phyloP scores from a whole-genome alignment of 2,888 invertebrate genomes.

The Eupithecia pulchellata region DNA sequence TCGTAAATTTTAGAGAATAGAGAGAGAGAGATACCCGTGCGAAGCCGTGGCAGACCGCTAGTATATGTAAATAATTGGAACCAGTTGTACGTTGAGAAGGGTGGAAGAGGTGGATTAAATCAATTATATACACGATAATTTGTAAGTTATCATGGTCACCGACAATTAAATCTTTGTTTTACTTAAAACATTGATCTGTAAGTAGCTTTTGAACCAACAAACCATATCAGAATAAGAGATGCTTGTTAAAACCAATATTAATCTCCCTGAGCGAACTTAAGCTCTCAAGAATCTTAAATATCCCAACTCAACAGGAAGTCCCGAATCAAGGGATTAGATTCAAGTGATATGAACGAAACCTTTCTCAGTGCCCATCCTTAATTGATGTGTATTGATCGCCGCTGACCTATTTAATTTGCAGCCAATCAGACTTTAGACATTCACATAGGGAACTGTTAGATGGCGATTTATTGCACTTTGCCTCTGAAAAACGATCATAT shows the following conservation, averaged over 20 bases:
- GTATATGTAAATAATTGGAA: too few species aligned
- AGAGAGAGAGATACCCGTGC: too few species aligned
- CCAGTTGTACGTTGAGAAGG: too few species aligned
- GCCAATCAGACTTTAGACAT: slow-evolving; percentile 14
- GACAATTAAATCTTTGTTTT: too few species aligned
- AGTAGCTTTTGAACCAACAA: neutral
- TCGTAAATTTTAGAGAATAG: too few species aligned
- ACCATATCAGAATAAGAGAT: neutral
- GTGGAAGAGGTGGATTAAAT: too few species aligned
- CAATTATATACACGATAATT: too few species aligned
- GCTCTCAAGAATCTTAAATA: neutral
- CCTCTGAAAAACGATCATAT: too few species aligned
- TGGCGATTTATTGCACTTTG: neutral
- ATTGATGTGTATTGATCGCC: slow-evolving; percentile 38
- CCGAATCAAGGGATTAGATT: slow-evolving; percentile 9
- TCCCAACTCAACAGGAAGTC: slow-evolving; percentile 10
- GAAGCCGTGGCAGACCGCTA: too few species aligned
- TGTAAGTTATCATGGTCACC: too few species aligned
- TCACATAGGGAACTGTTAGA: neutral
- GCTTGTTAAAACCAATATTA: neutral
- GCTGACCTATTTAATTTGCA: slow-evolving; percentile 30
- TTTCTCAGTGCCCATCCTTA: slow-evolving; percentile 27
- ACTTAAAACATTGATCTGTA: neutral
- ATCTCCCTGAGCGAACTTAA: neutral
- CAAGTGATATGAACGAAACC: slow-evolving; percentile 22